A percentile compares a stretch with the other conserved stretches of the same genome.
These are phyloP conservation scores for Paraplagusia blochii DNA, from an alignment of 2,113 vertebrate species.

Conservation along the genomic window DNA sequence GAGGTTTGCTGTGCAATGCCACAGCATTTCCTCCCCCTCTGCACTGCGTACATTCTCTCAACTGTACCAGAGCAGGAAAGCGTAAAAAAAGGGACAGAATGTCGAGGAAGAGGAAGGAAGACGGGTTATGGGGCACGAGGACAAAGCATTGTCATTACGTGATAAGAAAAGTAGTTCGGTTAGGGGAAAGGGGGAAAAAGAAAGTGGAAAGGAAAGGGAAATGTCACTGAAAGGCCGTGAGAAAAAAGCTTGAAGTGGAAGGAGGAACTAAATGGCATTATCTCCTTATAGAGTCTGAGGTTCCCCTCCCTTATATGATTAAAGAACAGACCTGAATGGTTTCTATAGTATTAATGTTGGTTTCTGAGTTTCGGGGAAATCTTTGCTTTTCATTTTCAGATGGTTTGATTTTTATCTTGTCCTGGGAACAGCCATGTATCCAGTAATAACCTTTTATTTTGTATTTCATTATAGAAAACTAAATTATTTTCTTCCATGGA, in stretches of 20 bases:
- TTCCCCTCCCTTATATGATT: not conserved
- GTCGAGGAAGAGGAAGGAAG: not conserved
- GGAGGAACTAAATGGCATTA: slow-evolving; percentile 12
- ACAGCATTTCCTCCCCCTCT: slow-evolving; percentile 50
- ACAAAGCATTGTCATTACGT: not conserved
- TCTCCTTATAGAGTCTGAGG: not conserved
- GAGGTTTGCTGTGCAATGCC: slow-evolving; percentile 70
- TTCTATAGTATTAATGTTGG: no score
- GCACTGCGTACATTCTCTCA: slow-evolving; percentile 47
- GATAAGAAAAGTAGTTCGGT: not conserved
- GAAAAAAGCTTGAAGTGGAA: slow-evolving; percentile 13
- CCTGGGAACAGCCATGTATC: no score
- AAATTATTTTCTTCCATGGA: no score
- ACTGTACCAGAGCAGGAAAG: slow-evolving; percentile 24
- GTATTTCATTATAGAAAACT: no score
- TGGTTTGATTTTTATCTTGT: no score
- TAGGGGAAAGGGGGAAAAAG: not conserved
- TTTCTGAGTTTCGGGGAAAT: no score
- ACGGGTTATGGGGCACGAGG: not conserved
- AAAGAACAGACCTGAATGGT: not conserved
- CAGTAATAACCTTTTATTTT: no score
- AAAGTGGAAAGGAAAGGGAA: not conserved
- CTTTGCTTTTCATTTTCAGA: no score
- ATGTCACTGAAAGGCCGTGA: slow-evolving; percentile 21
- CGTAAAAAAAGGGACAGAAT: slow-evolving; percentile 13